Percentiles rank a stretch among this genome's conserved stretches.
These are phyloP conservation scores for Babyrousa celebensis DNA, from an alignment of 2,797 vertebrate genomes.

Conservation along the genomic window DNA sequence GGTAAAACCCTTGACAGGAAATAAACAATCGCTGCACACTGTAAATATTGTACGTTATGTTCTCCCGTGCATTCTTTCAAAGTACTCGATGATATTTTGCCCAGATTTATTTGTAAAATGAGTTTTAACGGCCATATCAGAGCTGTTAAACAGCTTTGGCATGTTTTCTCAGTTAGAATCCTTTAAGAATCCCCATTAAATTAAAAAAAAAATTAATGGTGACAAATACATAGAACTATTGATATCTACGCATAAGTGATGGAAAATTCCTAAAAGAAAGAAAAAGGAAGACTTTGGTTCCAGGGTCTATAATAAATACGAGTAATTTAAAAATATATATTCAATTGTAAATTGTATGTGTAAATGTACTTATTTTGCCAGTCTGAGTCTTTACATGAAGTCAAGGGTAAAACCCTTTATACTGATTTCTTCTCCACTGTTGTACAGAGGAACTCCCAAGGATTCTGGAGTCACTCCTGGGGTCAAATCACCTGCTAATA, in stretches of 20 bases:
- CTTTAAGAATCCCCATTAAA: constrained; percentile 25
- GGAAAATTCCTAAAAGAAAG: not conserved
- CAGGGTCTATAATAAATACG: not conserved
- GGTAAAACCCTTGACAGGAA: not conserved
- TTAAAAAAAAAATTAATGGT: not conserved
- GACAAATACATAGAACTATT: not conserved
- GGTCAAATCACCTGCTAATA: not conserved
- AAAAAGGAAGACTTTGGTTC: not conserved
- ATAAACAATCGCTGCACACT: not conserved
- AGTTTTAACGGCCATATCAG: not conserved
- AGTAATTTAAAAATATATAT: not conserved
- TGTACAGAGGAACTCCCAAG: not conserved
- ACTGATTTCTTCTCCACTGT: not conserved
- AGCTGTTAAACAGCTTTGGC: not conserved
- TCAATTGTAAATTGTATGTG: not conserved
- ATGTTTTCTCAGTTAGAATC: not conserved
- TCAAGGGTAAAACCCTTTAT: not conserved
- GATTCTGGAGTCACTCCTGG: not conserved
- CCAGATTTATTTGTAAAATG: constrained; percentile 17
- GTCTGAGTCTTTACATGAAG: not conserved
- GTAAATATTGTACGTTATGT: not conserved
- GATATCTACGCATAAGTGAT: not conserved
- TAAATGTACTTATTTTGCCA: not conserved
- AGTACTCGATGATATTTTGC: not conserved
- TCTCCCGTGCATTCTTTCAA: not conserved